These are phyloP conservation scores for Lepus americanus DNA, from an alignment of 2,113 vertebrate species.

Conservation along the genomic window DNA sequence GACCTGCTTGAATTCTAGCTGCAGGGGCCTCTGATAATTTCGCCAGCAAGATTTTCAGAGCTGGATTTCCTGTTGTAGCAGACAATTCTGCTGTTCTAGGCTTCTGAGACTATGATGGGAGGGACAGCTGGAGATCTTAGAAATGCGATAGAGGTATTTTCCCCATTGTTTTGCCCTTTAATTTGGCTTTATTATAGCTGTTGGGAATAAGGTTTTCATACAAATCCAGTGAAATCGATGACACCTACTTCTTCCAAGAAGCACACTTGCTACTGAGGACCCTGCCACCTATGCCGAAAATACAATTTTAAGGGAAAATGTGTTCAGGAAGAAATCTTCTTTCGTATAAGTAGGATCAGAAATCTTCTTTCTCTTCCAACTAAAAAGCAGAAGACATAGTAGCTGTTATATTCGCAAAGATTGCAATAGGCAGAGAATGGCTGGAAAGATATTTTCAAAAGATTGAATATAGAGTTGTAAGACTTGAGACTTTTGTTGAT, in stretches of 20 bases:
- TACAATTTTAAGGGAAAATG: neutral
- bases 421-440: fast-evolving
- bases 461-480: neutral
- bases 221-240: neutral
- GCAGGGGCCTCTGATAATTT: no score
- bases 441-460: neutral
- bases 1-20: no score
- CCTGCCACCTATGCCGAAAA: neutral
- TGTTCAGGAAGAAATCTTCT: neutral
- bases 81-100: no score
- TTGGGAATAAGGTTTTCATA: neutral
- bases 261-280: neutral
- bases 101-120: no score
- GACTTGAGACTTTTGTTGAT: neutral
- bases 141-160: no score
- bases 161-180: no score
- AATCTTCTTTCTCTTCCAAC: neutral
- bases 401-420: neutral
- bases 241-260: neutral
- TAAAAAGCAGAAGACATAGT: neutral
- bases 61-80: no score
- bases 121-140: no score
- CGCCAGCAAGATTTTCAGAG: no score
- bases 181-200: neutral
- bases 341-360: neutral